Evolutionary conservation across 1,140 invertebrate species (phyloP).

Genomic region (Apis mellifera): Amel_HAv3.1 CM009938.2:6555501-6556000

Average conservation of each 20-base stretch:
- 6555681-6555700: constrained; percentile 43
- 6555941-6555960: too few species aligned
- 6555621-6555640: neutral
- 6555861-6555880: constrained; percentile 37
- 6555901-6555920: neutral
- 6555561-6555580: neutral
- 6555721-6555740: constrained; percentile 39
- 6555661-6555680: constrained; percentile 40
- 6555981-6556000: neutral
- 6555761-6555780: constrained; percentile 37
- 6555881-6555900: neutral
- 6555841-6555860: constrained; percentile 62
- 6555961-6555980: neutral
- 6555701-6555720: constrained; percentile 50
- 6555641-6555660: too few species aligned
- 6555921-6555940: neutral
- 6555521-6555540: neutral
- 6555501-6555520: neutral
- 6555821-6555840: constrained; percentile 56
- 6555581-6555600: neutral
- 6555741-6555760: constrained; percentile 28
- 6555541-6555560: neutral
- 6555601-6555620: neutral
- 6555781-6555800: neutral
- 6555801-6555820: constrained; percentile 44